Conservation (phyloP, 1,140 invertebrate genomes). For the Tetraneura akinire region DNA sequence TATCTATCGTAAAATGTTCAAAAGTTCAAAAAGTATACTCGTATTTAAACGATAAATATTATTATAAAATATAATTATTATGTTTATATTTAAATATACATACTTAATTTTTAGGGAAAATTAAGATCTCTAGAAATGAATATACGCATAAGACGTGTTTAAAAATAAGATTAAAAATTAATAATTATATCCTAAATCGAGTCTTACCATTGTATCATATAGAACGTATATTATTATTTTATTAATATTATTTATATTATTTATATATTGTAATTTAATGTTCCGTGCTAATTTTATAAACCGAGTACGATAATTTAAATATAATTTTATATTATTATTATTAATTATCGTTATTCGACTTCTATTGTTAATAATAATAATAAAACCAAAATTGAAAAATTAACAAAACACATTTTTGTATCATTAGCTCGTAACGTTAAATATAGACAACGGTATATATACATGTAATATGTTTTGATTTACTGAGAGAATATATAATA, state of each 20-base stretch:
- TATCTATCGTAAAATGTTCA: neutral
- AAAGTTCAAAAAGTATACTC: conserved; percentile 11
- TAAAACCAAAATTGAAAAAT: too few relatives aligned
- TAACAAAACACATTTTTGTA: too few relatives aligned
- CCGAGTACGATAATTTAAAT: too few relatives aligned
- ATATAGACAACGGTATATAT: too few relatives aligned
- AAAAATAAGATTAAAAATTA: neutral
- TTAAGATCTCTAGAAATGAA: conserved; percentile 30
- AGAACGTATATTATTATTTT: neutral
- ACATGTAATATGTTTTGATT: too few relatives aligned
- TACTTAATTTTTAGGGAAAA: conserved; percentile 22
- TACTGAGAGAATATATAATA: too few relatives aligned
- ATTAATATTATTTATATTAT: neutral
- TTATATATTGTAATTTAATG: neutral
- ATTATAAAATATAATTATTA: neutral
- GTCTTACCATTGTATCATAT: neutral
- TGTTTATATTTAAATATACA: neutral
- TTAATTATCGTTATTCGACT: too few relatives aligned
- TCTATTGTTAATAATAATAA: too few relatives aligned
- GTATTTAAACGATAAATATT: too few relatives aligned
- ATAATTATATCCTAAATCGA: conserved; percentile 9
- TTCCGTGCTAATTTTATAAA: too few relatives aligned
- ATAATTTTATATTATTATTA: too few relatives aligned
- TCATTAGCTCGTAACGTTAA: too few relatives aligned
- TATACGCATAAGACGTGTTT: neutral